Evolutionary conservation across 2,113 vertebrate genomes (phyloP).

Genomic region (Myocastor coypus): DNA sequence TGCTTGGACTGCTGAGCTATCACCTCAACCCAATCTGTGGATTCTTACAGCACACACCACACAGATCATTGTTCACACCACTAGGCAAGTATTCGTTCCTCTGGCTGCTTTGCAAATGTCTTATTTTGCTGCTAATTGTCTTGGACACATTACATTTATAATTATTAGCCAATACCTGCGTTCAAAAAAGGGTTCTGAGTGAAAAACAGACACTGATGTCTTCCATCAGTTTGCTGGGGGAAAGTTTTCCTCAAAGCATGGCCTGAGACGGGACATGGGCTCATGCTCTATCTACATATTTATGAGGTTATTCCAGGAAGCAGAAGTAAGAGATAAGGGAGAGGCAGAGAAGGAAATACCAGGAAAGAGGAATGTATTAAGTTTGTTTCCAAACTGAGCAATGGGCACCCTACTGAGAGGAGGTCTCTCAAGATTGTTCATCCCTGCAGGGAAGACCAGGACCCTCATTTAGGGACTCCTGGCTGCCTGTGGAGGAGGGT

Average conservation of each 20-base stretch:
- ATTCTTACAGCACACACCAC: not conserved
- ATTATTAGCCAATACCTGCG: not conserved
- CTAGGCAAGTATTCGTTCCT: not conserved
- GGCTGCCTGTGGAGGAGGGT: not conserved
- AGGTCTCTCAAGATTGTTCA: not conserved
- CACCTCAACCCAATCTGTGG: not conserved
- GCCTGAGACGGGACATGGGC: not conserved
- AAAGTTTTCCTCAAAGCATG: not conserved
- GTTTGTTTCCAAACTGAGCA: not conserved
- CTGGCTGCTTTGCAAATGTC: not conserved
- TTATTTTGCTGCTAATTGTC: not conserved
- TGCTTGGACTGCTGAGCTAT: no score
- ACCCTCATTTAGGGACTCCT: not conserved
- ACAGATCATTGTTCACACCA: not conserved
- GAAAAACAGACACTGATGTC: not conserved
- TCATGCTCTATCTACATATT: no score
- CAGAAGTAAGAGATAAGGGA: not conserved
- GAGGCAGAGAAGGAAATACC: not conserved
- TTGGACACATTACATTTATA: not conserved
- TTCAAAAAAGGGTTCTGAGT: not conserved
- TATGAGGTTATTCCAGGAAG: not conserved
- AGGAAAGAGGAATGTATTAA: not conserved
- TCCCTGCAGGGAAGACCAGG: not conserved
- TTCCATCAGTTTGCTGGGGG: not conserved
- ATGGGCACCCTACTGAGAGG: not conserved